Conservation (phyloP, 2,797 vertebrate genomes). For the Hipposideros larvatus region DNA sequence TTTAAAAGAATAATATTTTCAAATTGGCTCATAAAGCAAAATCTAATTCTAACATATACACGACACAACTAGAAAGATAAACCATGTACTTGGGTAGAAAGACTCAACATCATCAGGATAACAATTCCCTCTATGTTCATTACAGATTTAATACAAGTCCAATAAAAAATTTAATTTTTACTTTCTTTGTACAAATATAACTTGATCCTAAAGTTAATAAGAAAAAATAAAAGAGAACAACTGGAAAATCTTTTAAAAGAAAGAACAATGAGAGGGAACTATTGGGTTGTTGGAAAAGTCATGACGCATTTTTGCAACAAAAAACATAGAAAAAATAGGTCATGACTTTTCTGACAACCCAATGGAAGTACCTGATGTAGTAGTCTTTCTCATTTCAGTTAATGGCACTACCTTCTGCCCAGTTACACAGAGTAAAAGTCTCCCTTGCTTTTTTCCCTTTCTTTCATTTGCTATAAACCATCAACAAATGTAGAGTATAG, state of each 20-base stretch:
- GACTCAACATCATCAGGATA: not conserved
- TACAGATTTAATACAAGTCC: not conserved
- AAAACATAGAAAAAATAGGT: no score
- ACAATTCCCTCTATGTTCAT: not conserved
- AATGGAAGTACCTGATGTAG: not conserved
- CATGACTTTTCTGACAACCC: no score
- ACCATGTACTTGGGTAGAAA: not conserved
- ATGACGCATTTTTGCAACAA: no score
- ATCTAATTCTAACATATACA: not conserved
- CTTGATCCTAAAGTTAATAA: not conserved
- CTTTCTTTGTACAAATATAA: not conserved
- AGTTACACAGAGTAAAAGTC: not conserved
- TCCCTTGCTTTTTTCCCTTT: not conserved
- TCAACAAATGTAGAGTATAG: not conserved
- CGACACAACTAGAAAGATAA: not conserved
- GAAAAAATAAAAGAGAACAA: not conserved
- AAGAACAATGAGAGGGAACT: not conserved
- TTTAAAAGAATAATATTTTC: not conserved
- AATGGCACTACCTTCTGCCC: not conserved
- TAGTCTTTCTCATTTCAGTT: not conserved
- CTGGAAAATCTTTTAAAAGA: not conserved
- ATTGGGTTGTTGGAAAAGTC: no score
- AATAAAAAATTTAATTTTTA: not conserved
- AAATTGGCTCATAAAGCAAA: constrained; percentile 3
- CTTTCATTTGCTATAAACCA: not conserved